These are phyloP conservation scores for Spisula subtruncata DNA, from an alignment of 2,888 invertebrate species.

Conservation along the genomic window DNA sequence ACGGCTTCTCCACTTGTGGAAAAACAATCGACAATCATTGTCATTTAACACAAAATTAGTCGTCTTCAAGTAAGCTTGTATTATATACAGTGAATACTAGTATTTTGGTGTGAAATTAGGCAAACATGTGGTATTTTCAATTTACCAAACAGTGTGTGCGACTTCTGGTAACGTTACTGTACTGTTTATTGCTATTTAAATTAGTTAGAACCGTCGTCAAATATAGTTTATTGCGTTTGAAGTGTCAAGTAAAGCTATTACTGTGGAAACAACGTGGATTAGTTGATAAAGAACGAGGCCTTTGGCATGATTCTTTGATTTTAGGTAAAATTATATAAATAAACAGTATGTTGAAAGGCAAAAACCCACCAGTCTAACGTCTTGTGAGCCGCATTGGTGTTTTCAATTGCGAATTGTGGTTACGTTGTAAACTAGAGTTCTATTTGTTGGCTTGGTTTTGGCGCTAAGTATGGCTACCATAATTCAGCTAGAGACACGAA, in stretches of 20 bases:
- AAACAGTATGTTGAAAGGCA: no score
- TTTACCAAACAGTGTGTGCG: background rate
- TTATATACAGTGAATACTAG: background rate
- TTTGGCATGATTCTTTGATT: constrained; percentile 9
- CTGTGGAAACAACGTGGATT: background rate
- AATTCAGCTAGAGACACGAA: no score
- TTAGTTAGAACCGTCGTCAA: background rate
- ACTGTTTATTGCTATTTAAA: constrained; percentile 3
- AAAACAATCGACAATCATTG: no score
- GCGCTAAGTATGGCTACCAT: no score
- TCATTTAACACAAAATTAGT: background rate
- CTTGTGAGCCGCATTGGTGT: no score
- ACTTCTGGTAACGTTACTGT: background rate
- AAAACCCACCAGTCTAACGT: no score
- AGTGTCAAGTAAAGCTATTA: background rate
- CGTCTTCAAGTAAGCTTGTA: background rate
- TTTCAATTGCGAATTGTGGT: no score
- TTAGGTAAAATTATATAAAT: background rate
- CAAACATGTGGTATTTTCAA: background rate
- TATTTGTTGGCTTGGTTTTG: no score
- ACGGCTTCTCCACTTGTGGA: no score
- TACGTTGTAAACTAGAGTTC: no score
- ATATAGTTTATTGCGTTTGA: background rate
- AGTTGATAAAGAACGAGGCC: background rate
- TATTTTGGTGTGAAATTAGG: background rate